Conservation (phyloP, 2,888 invertebrate species). For the Lithophane leautieri region DNA sequence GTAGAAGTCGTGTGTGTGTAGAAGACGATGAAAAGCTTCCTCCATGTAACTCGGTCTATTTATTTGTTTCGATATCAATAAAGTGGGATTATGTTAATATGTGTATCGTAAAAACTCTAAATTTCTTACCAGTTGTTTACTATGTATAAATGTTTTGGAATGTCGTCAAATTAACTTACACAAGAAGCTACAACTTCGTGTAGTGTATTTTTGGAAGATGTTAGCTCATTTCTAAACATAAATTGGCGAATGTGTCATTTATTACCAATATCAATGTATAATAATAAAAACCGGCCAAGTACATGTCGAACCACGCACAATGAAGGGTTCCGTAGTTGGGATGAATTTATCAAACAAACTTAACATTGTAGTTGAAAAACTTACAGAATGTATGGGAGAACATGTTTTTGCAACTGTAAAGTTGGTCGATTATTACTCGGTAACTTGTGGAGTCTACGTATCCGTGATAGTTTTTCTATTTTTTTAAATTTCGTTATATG, state of each 20-base stretch:
- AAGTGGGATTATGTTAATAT: constrained; percentile 58
- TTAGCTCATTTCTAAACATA: constrained; percentile 3
- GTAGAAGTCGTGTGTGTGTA: background rate
- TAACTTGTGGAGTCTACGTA: no score
- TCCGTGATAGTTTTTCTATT: no score
- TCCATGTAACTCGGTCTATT: constrained; percentile 14
- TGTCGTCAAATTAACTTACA: constrained; percentile 25
- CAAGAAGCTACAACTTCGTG: background rate
- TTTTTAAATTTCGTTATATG: no score
- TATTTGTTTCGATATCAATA: constrained; percentile 53
- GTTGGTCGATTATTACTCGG: no score
- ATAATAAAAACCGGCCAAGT: no score
- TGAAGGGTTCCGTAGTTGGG: no score
- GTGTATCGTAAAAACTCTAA: constrained; percentile 39
- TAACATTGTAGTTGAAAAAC: no score
- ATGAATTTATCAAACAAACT: no score
- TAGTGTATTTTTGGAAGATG: background rate
- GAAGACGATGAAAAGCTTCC: constrained; percentile 21
- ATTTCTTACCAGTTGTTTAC: constrained; percentile 40
- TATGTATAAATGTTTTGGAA: constrained; percentile 36
- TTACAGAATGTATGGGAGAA: no score
- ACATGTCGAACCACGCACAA: no score
- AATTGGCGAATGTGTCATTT: background rate
- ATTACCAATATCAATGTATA: background rate
- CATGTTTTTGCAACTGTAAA: no score